Conservation (phyloP, 2,888 invertebrate genomes). For the Rugalucina vietnamica region DNA sequence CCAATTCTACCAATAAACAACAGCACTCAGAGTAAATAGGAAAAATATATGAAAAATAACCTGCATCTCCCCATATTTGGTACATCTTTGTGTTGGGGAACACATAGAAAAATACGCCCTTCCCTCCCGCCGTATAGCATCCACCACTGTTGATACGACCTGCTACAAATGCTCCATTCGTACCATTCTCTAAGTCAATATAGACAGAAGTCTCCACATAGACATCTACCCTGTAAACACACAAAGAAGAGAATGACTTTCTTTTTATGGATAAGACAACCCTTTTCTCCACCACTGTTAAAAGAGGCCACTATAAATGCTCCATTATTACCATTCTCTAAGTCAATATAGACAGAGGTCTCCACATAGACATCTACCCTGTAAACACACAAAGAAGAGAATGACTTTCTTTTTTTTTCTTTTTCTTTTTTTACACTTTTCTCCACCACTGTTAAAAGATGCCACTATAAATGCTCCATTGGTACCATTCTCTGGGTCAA, state of each 20-base stretch:
- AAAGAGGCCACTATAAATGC: constrained; percentile 80
- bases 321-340: constrained; percentile 75
- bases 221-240: constrained; percentile 78
- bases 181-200: constrained; percentile 72
- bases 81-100: constrained; percentile 68
- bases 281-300: no score
- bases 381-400: no score
- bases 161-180: constrained; percentile 79
- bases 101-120: constrained; percentile 80
- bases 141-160: constrained; percentile 80
- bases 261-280: no score
- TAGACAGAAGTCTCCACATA: constrained; percentile 71
- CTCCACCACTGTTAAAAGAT: no score
- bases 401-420: no score
- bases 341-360: constrained; percentile 70
- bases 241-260: no score
- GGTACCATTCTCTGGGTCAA: no score
- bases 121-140: constrained; percentile 75
- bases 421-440: no score
- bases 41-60: constrained; percentile 64
- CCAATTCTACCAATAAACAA: background rate
- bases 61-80: constrained; percentile 73
- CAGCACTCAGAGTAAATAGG: background rate
- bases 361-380: constrained; percentile 77
- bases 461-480: no score